Evolutionary conservation across 2,888 invertebrate species (phyloP).

Genomic region (Coenonympha glycerion): DNA sequence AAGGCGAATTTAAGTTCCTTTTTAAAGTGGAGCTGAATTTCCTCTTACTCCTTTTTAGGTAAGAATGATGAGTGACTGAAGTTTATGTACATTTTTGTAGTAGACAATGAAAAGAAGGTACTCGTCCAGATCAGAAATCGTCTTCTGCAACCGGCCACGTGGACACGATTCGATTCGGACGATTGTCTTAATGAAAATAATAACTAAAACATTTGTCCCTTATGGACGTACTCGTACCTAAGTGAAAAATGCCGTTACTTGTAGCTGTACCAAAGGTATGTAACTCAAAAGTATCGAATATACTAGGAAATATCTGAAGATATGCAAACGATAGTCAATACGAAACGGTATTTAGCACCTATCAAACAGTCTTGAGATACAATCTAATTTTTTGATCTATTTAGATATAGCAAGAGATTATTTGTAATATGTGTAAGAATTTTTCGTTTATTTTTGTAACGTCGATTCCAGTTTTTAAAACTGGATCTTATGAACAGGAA

Average conservation of each 20-base stretch:
- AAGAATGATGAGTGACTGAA: conserved; percentile 42
- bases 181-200: conserved; percentile 35
- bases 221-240: no score
- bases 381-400: no score
- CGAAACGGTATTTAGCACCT: no score
- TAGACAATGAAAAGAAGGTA: no score
- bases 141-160: conserved; percentile 67
- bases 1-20: no score
- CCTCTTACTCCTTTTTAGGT: conserved; percentile 34
- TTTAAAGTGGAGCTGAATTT: no score
- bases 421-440: conserved; percentile 31
- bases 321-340: no score
- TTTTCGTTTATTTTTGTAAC: conserved; percentile 15
- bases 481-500: conserved; percentile 38
- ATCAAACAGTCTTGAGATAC: no score
- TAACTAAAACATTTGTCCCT: conserved; percentile 5
- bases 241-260: not conserved
- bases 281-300: no score
- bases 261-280: no score
- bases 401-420: not conserved
- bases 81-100: conserved; percentile 17
- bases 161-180: conserved; percentile 42
- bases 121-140: conserved; percentile 37
- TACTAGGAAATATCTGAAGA: no score
- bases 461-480: conserved; percentile 24